A percentile compares a stretch with the other conserved stretches of the same genome.
phyloP scores from a whole-genome alignment of 2,113 vertebrate species.

The Carassius auratus region DNA sequence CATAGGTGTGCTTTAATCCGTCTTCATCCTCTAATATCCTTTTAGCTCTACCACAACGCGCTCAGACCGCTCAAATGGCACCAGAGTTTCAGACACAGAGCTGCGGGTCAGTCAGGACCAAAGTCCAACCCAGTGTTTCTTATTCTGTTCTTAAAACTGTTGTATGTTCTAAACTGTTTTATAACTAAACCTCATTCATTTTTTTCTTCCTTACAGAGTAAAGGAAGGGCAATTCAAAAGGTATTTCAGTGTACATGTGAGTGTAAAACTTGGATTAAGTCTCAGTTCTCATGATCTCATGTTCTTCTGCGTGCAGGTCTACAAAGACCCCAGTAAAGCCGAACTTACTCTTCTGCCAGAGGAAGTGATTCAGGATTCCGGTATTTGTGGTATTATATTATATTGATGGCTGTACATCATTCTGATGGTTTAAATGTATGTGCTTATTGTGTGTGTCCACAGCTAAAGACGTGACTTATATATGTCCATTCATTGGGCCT shows the following conservation, averaged over 20 bases:
- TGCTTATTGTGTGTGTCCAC: slow-evolving; percentile 32
- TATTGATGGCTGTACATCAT: neutral
- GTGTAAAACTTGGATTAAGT: neutral
- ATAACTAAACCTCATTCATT: neutral
- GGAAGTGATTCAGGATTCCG: slow-evolving; percentile 87
- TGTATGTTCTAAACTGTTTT: neutral
- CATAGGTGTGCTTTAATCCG: neutral
- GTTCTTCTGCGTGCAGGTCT: slow-evolving; percentile 50
- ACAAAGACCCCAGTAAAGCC: slow-evolving; percentile 83
- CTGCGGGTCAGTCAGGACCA: slow-evolving; percentile 76
- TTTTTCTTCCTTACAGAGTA: slow-evolving; percentile 62
- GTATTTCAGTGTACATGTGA: slow-evolving; percentile 50
- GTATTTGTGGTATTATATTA: slow-evolving; percentile 54
- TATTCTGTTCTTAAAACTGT: neutral
- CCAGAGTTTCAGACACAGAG: slow-evolving; percentile 85
- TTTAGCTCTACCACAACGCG: slow-evolving; percentile 86
- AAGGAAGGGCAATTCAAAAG: slow-evolving; percentile 66
- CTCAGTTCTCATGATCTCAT: neutral
- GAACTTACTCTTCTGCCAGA: slow-evolving; percentile 89
- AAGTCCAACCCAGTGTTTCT: neutral
- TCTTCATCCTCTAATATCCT: slow-evolving; percentile 48
- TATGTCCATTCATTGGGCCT: slow-evolving; percentile 94
- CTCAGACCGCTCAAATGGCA: slow-evolving; percentile 85
- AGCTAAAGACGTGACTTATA: slow-evolving; percentile 96
- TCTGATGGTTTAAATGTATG: slow-evolving; percentile 8